Evolutionary conservation across 2,113 vertebrate genomes (phyloP), one percentile per base, ranked within the genome.

Genomic region (Chitala chitala): DNA sequence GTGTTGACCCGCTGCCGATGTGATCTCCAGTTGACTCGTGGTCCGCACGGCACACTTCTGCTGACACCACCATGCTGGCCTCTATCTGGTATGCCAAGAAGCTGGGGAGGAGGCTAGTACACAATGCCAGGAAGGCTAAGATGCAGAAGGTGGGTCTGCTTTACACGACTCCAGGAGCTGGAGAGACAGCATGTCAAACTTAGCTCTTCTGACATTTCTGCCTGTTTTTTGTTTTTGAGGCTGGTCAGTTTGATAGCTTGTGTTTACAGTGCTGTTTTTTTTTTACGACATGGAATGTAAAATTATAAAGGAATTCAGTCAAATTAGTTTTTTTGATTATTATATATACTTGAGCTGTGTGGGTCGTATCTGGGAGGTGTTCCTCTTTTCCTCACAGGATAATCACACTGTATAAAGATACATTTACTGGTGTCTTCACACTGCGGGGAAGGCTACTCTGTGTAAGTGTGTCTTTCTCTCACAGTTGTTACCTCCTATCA

Each of bases 41-140:
- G 7, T 44, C 63, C 1, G 5, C 56, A 24, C 40, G 26, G 12
- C 4, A 15, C 26, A 20, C 44, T 29, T 44, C 12, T 17, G 3
- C 55, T 61, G 56, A 5, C 55, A 33, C 36, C 82, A 85, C 84
- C 85, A 98, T 98, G 96, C 93, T 98, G 81, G 94, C 95, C 79
- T 98, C 96, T 78, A 96, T 98, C 86, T 97, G 94, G 94, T 97
- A 96, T 78, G 96, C 95, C 86, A 98, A 97, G 92, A 98, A 97
- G 93, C 94, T 98, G 82, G 96, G 94, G 81, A 94, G 93, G 86
- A 91, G 94, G 87, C 94, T 97, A 85, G 92, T 98, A 79, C 93
- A 95, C 86, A 97, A 97, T 76, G 93, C 93, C 88, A 91, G 94
- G 86, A 96, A 93, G 89, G 93, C 93, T 78, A 97, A 95, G 89